Evolutionary conservation across 2,888 invertebrate species (phyloP), one percentile per base, ranked within the genome.

Genomic region (Leucoma salicis): DNA sequence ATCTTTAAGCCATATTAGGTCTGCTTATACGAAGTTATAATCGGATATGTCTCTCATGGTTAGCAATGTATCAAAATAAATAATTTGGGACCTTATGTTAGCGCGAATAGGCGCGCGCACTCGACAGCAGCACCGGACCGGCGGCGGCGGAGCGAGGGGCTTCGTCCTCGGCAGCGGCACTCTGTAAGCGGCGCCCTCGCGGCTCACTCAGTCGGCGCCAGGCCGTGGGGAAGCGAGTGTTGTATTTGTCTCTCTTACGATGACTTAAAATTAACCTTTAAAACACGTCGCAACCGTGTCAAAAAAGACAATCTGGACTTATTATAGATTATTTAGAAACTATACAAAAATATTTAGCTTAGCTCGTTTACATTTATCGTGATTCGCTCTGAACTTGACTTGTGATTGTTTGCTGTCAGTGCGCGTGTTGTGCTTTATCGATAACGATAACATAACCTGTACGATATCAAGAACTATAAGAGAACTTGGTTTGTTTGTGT

Each of bases 361-460:
- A 50, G 61, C 71, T 69, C 56, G 74, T 61, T 65, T 54, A 68
- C 62, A 62, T 70, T 64, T 54, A 46, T 48, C 51, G 54, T 66
- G 56, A 79, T 76, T 76, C 77, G 77, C 73, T 76, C 57, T 73
- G 77, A 82, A 83, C 82, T 84, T 82, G 78, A 79, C 74, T 74
- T 80, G 85, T 84, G 88, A 81, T 83, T 84, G 86, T 86, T 82
- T 83, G 78, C 70, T 86, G 84, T 77, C 84, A 85, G 86, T 85
- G 86, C 82, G 85, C 82, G 85, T 88, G 87, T 87, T 86, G 83
- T 87, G 87, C 78, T 87, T 81, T 85, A 86, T 86, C 86, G 82
- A 87, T 86, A 87, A 84, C 86, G 82, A 87, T 86, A 87, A 84
- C 86, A 86, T 87, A 87, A 88, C 88, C 88, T 88, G 83, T 86